Conservation (phyloP, 2,797 vertebrate genomes). For the Enteromius afrohamiltoni region DNA sequence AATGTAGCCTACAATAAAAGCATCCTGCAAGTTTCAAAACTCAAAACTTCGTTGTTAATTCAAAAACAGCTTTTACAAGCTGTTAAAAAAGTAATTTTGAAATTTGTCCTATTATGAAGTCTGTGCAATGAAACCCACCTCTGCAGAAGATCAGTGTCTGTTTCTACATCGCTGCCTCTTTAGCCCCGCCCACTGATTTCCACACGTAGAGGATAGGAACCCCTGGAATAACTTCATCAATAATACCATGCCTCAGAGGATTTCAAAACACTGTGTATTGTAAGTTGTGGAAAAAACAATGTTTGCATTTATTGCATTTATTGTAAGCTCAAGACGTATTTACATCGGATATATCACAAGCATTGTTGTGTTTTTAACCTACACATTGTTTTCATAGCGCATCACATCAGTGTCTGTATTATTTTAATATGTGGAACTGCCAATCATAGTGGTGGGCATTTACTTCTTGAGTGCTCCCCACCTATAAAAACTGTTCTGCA, state of each 20-base stretch:
- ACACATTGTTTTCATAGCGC: neutral
- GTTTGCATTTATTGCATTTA: neutral
- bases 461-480: neutral
- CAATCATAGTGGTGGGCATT: neutral
- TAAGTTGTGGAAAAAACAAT: neutral
- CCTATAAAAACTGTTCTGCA: neutral
- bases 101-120: neutral
- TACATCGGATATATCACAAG: neutral
- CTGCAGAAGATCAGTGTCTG: neutral
- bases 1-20: neutral
- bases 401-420: neutral
- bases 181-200: neutral
- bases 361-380: neutral
- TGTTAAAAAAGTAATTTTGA: neutral
- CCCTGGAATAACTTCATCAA: neutral
- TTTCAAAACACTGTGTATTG: neutral
- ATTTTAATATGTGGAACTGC: neutral
- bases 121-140: neutral
- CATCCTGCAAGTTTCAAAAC: neutral
- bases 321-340: neutral
- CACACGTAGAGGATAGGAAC: neutral
- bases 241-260: neutral
- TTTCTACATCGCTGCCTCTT: neutral
- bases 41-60: neutral
- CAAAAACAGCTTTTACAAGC: neutral